Conservation (phyloP, 2,888 invertebrate genomes). For the Galerucella calmariensis region DNA sequence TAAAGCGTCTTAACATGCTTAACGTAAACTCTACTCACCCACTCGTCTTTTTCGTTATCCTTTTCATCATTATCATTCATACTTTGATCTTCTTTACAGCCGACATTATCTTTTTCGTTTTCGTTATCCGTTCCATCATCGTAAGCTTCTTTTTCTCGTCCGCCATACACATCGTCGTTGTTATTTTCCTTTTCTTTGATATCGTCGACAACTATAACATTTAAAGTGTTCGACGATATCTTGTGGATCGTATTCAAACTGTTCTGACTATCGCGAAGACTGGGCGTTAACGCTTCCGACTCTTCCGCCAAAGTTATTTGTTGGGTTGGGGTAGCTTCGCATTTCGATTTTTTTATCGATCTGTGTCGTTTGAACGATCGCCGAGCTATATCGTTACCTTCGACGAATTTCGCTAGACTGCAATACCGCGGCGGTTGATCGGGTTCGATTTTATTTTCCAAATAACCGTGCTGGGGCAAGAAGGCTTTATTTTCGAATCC, state of each 20-base stretch:
- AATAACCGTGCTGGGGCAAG: constrained; percentile 64
- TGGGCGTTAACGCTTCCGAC: constrained; percentile 53
- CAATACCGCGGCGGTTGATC: constrained; percentile 77
- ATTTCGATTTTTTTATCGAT: constrained; percentile 61
- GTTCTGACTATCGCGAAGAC: constrained; percentile 51
- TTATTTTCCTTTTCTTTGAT: background rate
- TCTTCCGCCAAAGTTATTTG: constrained; percentile 62
- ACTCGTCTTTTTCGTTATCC: constrained; percentile 48
- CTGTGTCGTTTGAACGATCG: constrained; percentile 74
- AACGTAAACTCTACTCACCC: constrained; percentile 38
- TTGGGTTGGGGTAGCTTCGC: constrained; percentile 62
- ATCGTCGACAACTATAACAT: constrained; percentile 7
- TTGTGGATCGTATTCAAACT: constrained; percentile 61
- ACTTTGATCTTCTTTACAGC: background rate
- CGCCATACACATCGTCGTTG: background rate
- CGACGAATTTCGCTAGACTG: constrained; percentile 84
- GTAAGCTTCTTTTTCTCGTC: constrained; percentile 25
- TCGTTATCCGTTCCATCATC: constrained; percentile 50
- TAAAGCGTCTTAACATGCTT: background rate
- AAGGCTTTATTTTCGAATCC: constrained; percentile 81
- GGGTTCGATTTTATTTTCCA: constrained; percentile 61
- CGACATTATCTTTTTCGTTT: constrained; percentile 39
- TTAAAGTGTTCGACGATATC: constrained; percentile 58
- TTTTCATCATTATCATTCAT: constrained; percentile 10
- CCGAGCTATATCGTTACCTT: constrained; percentile 85